A percentile compares a stretch with the other conserved stretches of the same genome.
phyloP scores from a whole-genome alignment of 2,113 vertebrate species.

The Gulo gulo region DNA sequence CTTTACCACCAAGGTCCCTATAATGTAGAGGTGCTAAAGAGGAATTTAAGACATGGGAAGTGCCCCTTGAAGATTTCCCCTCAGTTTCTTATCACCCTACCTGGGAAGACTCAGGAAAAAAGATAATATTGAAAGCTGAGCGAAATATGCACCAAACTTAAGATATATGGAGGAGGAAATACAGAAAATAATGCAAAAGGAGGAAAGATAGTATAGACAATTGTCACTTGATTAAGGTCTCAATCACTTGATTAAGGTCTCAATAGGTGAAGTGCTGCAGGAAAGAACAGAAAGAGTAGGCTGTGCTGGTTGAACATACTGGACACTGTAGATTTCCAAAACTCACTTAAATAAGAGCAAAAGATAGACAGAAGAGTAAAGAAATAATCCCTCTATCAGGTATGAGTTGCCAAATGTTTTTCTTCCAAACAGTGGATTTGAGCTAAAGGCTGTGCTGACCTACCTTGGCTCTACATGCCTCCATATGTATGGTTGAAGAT shows the following conservation, averaged over 20 bases:
- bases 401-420: neutral
- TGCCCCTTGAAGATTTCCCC: neutral
- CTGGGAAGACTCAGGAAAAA: neutral
- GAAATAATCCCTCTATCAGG: neutral
- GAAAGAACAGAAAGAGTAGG: neutral
- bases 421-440: neutral
- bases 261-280: neutral
- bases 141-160: neutral
- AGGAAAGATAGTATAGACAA: neutral
- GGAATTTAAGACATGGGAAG: neutral
- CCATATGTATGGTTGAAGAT: neutral
- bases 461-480: neutral
- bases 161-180: neutral
- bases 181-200: neutral
- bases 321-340: neutral
- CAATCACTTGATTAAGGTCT: neutral
- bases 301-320: fast-evolving
- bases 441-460: neutral
- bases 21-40: neutral
- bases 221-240: neutral
- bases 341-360: neutral
- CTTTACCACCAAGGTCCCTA: neutral
- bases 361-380: neutral
- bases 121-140: neutral
- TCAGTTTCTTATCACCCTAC: neutral